Percentiles rank a stretch among this genome's conserved stretches.
Conservation (phyloP, 2,888 invertebrate species). For the Eupeodes luniger region DNA sequence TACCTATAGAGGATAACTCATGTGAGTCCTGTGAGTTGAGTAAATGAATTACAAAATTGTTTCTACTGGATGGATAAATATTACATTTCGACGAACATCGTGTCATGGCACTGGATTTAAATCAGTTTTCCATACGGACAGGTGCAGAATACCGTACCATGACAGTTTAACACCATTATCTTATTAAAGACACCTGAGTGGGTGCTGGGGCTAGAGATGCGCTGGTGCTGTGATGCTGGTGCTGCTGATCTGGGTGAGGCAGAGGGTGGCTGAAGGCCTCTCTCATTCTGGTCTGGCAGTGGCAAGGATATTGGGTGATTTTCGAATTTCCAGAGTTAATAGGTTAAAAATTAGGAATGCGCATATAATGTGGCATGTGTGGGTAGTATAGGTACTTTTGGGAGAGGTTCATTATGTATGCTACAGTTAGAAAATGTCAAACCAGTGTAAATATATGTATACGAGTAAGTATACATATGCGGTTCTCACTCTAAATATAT, state of each 20-base stretch:
- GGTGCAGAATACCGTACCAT: conserved; percentile 24
- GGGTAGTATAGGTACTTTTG: not conserved
- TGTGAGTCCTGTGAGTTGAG: conserved; percentile 37
- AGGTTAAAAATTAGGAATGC: conserved; percentile 56
- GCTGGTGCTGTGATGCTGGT: not conserved
- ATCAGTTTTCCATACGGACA: conserved; percentile 55
- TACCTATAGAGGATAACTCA: not conserved
- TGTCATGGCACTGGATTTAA: conserved; percentile 55
- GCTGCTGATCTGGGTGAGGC: not conserved
- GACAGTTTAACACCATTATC: conserved; percentile 70
- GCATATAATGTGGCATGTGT: conserved; percentile 12
- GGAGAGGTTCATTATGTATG: conserved; percentile 23
- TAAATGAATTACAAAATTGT: conserved; percentile 71
- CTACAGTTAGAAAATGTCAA: not conserved
- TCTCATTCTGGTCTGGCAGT: not conserved
- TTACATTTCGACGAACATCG: conserved; percentile 51
- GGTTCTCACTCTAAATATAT: too few species aligned
- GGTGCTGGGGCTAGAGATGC: not conserved
- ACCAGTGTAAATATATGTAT: not conserved
- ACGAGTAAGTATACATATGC: too few species aligned
- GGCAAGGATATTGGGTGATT: conserved; percentile 43
- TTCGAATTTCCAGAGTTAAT: conserved; percentile 48
- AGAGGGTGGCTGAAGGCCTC: too few species aligned
- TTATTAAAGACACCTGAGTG: conserved; percentile 50
- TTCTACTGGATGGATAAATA: conserved; percentile 61